A percentile compares a stretch with the other conserved stretches of the same genome.
Conservation (phyloP, 2,888 invertebrate species). For the Leucophenga montana region DNA sequence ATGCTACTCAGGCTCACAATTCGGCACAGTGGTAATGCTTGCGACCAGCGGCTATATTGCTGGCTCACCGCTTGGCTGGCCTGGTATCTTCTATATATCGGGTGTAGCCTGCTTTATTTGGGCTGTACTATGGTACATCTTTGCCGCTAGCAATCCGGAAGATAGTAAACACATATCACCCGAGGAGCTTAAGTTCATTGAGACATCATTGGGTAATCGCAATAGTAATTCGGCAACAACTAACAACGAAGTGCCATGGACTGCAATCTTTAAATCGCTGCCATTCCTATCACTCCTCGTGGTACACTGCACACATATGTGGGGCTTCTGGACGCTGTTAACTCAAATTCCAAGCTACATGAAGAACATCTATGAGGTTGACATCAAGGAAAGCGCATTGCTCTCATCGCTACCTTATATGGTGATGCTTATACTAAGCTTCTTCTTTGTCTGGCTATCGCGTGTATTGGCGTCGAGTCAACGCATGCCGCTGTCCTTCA, state of each 20-base stretch:
- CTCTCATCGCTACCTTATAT: conserved; percentile 83
- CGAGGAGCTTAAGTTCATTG: conserved; percentile 80
- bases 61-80: conserved; percentile 82
- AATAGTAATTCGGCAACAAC: conserved; percentile 52
- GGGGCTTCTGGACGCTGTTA: conserved; percentile 88
- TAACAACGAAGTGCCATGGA: conserved; percentile 76
- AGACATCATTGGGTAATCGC: conserved; percentile 76
- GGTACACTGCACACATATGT: conserved; percentile 82
- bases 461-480: conserved; percentile 74
- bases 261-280: conserved; percentile 80
- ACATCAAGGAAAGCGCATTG: conserved; percentile 81
- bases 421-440: conserved; percentile 81
- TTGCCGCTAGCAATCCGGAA: conserved; percentile 80
- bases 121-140: conserved; percentile 77
- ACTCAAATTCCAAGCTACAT: conserved; percentile 88
- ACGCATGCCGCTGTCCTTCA: conserved; percentile 67
- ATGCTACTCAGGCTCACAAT: conserved; percentile 82
- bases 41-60: conserved; percentile 82
- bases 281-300: conserved; percentile 85
- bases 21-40: conserved; percentile 86
- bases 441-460: conserved; percentile 80
- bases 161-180: conserved; percentile 77
- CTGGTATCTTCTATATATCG: conserved; percentile 83
- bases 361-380: conserved; percentile 80
- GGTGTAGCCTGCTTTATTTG: conserved; percentile 79